These are phyloP conservation scores for Leptinotarsa juncta DNA, from an alignment of 2,888 invertebrate species.

Conservation along the genomic window DNA sequence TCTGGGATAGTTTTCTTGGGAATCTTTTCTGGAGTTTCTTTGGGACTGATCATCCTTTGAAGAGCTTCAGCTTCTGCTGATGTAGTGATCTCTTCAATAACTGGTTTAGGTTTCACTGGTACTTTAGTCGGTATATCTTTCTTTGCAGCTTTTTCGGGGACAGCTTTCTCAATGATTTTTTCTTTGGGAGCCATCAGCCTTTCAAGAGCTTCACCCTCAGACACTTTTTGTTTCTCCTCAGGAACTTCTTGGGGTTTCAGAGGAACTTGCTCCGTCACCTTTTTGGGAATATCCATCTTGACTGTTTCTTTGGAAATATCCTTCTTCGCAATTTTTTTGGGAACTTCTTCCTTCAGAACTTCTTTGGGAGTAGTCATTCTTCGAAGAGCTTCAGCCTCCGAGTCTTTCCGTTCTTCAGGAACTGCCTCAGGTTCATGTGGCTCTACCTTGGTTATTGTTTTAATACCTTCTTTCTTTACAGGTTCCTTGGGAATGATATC, in stretches of 20 bases:
- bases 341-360: neutral
- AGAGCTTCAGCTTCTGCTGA: neutral
- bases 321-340: neutral
- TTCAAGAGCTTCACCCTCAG: neutral
- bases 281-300: neutral
- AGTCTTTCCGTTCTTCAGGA: neutral
- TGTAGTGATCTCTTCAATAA: neutral
- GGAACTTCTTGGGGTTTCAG: neutral
- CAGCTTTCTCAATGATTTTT: neutral
- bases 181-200: neutral
- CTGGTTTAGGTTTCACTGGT: neutral
- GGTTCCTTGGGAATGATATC: neutral
- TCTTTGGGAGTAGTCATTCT: neutral
- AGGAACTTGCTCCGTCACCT: neutral
- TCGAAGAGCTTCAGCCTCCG: neutral
- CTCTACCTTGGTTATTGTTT: neutral
- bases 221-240: slow-evolving; percentile 2
- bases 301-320: neutral
- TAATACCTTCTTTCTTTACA: neutral
- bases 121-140: neutral
- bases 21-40: neutral
- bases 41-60: neutral
- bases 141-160: neutral
- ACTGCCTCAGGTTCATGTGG: neutral
- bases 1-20: neutral